phyloP scores from a whole-genome alignment of 2,888 invertebrate genomes.

The Periphyllus acericola region DNA sequence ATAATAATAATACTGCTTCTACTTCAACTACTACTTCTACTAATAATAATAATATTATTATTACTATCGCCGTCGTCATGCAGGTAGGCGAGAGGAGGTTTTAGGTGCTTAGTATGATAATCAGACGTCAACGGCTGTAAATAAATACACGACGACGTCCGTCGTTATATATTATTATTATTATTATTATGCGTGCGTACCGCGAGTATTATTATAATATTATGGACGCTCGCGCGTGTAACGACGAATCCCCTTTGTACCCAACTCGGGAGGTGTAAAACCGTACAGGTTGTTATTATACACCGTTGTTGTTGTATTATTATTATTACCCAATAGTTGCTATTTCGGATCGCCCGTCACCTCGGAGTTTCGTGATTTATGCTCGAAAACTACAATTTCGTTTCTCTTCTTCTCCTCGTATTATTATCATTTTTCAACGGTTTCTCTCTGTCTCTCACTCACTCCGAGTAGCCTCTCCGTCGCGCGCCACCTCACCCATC shows the following conservation, averaged over 20 bases:
- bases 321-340: slow-evolving; percentile 4
- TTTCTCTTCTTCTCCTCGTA: not conserved
- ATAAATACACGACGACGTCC: slow-evolving; percentile 38
- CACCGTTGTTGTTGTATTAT: not conserved
- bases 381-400: slow-evolving; percentile 51
- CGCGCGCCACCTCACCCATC: not conserved
- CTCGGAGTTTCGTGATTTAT: slow-evolving; percentile 48
- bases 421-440: not conserved
- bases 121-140: slow-evolving; percentile 56
- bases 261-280: slow-evolving; percentile 26
- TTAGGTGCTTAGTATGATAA: slow-evolving; percentile 58
- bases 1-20: not conserved
- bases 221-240: not conserved
- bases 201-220: not conserved
- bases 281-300: slow-evolving; percentile 2
- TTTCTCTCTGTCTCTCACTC: not conserved
- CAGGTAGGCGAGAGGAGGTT: slow-evolving; percentile 28
- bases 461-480: not conserved
- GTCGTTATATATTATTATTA: not conserved
- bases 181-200: too few relatives aligned
- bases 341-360: slow-evolving; percentile 54
- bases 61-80: not conserved
- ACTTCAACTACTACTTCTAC: not conserved
- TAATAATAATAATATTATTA: slow-evolving; percentile 7
- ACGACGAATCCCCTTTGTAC: slow-evolving; percentile 35